Conservation (phyloP, 1,140 invertebrate genomes). For the Physella acuta region DNA sequence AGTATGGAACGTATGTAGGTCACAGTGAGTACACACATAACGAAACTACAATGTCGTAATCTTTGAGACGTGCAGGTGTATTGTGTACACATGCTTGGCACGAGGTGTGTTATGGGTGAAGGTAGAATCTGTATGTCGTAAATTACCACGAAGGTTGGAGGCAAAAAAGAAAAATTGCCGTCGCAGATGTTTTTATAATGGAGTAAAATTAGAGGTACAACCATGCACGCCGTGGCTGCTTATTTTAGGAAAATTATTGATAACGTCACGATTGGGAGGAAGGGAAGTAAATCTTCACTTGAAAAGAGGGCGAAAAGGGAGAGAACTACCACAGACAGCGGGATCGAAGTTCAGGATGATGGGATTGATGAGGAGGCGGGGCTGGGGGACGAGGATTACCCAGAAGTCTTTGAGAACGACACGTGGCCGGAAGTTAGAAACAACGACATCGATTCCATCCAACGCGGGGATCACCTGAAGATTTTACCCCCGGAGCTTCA, state of each 20-base stretch:
- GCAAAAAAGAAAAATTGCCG: too few relatives aligned
- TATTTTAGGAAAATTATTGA: conserved; percentile 10
- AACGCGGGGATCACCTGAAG: conserved; percentile 14
- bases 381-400: not conserved
- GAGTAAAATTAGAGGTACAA: too few relatives aligned
- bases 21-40: too few relatives aligned
- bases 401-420: conserved; percentile 1
- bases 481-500: not conserved
- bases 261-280: not conserved
- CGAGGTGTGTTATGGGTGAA: too few relatives aligned
- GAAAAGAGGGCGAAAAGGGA: not conserved
- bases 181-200: too few relatives aligned
- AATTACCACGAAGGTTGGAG: too few relatives aligned
- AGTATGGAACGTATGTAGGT: too few relatives aligned
- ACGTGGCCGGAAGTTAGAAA: not conserved
- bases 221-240: conserved; percentile 12
- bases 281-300: not conserved
- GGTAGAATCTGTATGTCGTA: too few relatives aligned
- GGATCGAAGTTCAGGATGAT: not conserved
- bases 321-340: not conserved
- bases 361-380: not conserved
- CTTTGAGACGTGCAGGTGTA: too few relatives aligned
- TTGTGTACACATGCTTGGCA: too few relatives aligned
- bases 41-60: too few relatives aligned
- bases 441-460: conserved; percentile 10